Percentiles rank a stretch among this genome's conserved stretches.
phyloP scores from a whole-genome alignment of 35 echinoderm and acorn worm genomes.

The Acanthaster planci region DNA sequence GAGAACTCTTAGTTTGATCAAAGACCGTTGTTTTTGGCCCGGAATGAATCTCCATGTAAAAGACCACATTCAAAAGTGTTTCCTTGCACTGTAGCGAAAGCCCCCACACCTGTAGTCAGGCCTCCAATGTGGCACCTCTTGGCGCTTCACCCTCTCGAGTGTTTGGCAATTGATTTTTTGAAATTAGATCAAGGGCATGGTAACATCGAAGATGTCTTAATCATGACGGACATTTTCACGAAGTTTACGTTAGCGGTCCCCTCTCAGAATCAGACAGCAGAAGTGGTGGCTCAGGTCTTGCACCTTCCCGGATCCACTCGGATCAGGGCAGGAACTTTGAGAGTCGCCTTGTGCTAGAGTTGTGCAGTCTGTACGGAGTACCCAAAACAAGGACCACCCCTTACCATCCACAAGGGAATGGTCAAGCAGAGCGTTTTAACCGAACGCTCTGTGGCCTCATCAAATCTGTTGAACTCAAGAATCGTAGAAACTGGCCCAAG shows the following conservation, averaged over 20 bases:
- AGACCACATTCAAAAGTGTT: constrained; percentile 43
- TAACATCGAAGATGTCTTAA: constrained; percentile 61
- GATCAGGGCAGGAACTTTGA: constrained; percentile 60
- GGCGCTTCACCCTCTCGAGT: constrained; percentile 20
- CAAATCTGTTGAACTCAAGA: constrained; percentile 34
- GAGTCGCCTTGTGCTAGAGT: constrained; percentile 41
- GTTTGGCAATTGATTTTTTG: constrained; percentile 41
- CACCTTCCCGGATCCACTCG: constrained; percentile 74
- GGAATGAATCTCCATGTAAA: constrained; percentile 34
- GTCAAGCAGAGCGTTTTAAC: constrained; percentile 67
- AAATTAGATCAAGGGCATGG: constrained; percentile 44
- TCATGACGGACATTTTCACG: constrained; percentile 60
- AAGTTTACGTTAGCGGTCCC: constrained; percentile 36
- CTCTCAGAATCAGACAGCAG: constrained; percentile 28
- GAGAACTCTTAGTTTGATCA: constrained; percentile 28
- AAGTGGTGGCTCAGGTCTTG: constrained; percentile 56
- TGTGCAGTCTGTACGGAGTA: constrained; percentile 69
- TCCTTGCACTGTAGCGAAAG: constrained; percentile 44
- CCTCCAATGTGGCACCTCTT: constrained; percentile 43
- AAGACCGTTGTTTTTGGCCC: constrained; percentile 58
- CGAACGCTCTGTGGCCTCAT: constrained; percentile 56
- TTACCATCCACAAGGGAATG: constrained; percentile 77
- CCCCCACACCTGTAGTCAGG: constrained; percentile 26
- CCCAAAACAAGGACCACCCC: constrained; percentile 60
- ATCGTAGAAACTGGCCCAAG: constrained; percentile 63